A percentile compares a stretch with the other conserved stretches of the same genome.
Evolutionary conservation across 1,140 invertebrate species (phyloP).

Genomic region (silkworm (Bombyx mori)): DNA sequence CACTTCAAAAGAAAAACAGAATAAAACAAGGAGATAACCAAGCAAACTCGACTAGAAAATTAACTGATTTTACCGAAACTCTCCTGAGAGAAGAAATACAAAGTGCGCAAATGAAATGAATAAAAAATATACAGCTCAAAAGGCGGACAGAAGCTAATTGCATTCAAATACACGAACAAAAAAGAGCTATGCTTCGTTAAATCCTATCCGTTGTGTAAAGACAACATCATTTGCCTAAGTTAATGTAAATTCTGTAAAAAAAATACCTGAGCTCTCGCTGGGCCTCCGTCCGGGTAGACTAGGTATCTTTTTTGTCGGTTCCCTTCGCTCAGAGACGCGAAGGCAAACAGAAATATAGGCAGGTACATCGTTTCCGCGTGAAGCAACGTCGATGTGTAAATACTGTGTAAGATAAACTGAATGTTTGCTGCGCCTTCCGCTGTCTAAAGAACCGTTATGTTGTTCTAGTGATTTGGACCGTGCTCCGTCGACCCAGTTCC

Average conservation of each 20-base stretch:
- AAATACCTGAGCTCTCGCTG: slow-evolving; percentile 62
- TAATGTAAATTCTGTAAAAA: slow-evolving; percentile 26
- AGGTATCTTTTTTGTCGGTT: slow-evolving; percentile 53
- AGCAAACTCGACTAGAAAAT: too few species aligned
- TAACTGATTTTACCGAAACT: too few species aligned
- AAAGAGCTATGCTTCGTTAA: slow-evolving; percentile 57
- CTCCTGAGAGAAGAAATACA: too few species aligned
- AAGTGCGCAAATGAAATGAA: too few species aligned
- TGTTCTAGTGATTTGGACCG: slow-evolving; percentile 47
- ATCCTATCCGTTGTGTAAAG: slow-evolving; percentile 45
- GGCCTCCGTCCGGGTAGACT: slow-evolving; percentile 64
- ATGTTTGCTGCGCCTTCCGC: slow-evolving; percentile 49
- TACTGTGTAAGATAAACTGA: slow-evolving; percentile 51
- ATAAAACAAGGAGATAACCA: too few species aligned
- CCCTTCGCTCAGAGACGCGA: slow-evolving; percentile 26
- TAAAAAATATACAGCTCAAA: slow-evolving; percentile 24
- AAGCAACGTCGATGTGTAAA: slow-evolving; percentile 38
- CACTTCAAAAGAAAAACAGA: too few species aligned
- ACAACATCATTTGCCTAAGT: slow-evolving; percentile 62
- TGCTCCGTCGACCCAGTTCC: slow-evolving; percentile 6
- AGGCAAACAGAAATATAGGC: slow-evolving; percentile 42
- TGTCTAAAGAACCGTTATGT: slow-evolving; percentile 67
- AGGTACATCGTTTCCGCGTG: slow-evolving; percentile 28
- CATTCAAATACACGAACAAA: slow-evolving; percentile 63
- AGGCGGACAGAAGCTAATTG: slow-evolving; percentile 45